These are phyloP conservation scores for Odocoileus hemionus DNA, from an alignment of 2,113 vertebrate species.

Conservation along the genomic window DNA sequence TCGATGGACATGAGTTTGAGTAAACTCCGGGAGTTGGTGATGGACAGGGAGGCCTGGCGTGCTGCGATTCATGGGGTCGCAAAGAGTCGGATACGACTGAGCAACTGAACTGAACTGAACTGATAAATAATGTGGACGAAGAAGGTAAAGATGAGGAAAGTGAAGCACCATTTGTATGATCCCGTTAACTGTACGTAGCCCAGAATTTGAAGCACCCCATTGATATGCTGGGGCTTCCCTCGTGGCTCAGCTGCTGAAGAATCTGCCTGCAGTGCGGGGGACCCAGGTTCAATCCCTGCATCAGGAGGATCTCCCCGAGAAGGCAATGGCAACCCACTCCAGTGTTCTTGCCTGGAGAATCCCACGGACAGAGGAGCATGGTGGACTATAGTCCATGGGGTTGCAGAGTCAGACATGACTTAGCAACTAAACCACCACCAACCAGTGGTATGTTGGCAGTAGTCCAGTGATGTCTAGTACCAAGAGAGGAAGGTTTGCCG, in stretches of 20 bases:
- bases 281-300: not conserved
- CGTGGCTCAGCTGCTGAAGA: not conserved
- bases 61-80: too few relatives aligned
- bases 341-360: not conserved
- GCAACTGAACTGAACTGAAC: too few relatives aligned
- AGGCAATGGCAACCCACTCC: not conserved
- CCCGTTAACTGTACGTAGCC: not conserved
- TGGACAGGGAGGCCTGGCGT: too few relatives aligned
- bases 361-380: not conserved
- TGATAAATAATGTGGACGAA: not conserved
- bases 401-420: rapidly evolving
- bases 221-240: not conserved
- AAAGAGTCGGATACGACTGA: too few relatives aligned
- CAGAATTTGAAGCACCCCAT: not conserved
- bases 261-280: not conserved
- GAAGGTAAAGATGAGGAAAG: not conserved
- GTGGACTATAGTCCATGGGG: not conserved
- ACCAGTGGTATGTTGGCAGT: rapidly evolving
- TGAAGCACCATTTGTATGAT: not conserved
- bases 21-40: too few relatives aligned
- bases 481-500: not conserved
- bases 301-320: not conserved
- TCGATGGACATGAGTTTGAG: too few relatives aligned
- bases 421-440: not conserved
- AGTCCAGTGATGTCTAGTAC: not conserved